These are phyloP conservation scores for Sardinella longiceps DNA, from an alignment of 2,797 vertebrate genomes.

Conservation along the genomic window DNA sequence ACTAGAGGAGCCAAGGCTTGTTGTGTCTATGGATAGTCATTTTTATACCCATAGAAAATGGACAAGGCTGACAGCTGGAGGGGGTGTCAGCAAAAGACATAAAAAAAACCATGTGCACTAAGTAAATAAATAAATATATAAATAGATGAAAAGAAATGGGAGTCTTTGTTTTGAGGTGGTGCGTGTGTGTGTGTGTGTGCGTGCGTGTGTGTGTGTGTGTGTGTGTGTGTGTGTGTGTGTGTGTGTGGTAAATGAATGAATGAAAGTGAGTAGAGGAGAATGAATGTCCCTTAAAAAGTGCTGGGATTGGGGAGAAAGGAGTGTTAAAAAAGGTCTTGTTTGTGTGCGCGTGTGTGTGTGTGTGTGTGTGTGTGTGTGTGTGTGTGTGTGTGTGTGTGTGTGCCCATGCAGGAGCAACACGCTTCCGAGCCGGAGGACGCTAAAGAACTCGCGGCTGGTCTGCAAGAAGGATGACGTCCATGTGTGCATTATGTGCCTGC, in stretches of 20 bases:
- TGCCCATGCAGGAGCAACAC: slow-evolving; percentile 78
- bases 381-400: too few species aligned
- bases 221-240: background rate
- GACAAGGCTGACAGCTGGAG: background rate
- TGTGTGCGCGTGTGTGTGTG: too few species aligned
- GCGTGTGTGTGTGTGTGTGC: too few species aligned
- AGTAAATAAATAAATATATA: too few species aligned
- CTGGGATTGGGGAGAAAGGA: too few species aligned
- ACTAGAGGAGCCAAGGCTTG: background rate
- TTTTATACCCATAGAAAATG: background rate
- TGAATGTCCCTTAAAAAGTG: too few species aligned
- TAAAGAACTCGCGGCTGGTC: slow-evolving; percentile 85
- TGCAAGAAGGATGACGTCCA: slow-evolving; percentile 89
- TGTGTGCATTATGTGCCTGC: slow-evolving; percentile 86
- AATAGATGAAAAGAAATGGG: too few species aligned
- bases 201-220: too few species aligned
- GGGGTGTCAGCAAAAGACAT: background rate
- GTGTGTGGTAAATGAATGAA: too few species aligned
- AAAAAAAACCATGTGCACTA: background rate
- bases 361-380: too few species aligned
- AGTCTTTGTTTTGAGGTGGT: background rate
- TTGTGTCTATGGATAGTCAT: background rate
- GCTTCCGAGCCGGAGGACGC: slow-evolving; percentile 79
- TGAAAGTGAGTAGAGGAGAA: too few species aligned
- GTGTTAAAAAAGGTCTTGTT: slow-evolving; percentile 11